Percentiles rank a stretch among this genome's conserved stretches.
phyloP scores from a whole-genome alignment of 2,888 invertebrate species.

The Philhelius pedissequus region DNA sequence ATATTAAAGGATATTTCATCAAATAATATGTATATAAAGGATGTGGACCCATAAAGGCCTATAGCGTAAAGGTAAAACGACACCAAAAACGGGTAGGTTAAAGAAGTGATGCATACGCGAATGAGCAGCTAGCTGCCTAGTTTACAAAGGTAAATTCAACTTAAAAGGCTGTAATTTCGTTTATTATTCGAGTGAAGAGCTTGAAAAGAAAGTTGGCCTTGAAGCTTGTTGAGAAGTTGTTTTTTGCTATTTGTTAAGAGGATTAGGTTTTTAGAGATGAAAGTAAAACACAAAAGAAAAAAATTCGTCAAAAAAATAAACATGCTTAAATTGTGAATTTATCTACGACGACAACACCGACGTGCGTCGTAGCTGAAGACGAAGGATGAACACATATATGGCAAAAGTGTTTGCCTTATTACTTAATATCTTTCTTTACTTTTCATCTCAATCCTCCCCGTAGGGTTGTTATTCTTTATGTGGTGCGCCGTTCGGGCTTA shows the following conservation, averaged over 20 bases:
- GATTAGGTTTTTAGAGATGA: slow-evolving; percentile 18
- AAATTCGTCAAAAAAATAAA: slow-evolving; percentile 6
- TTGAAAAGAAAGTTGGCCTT: slow-evolving; percentile 22
- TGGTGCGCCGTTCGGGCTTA: not conserved
- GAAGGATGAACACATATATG: no score
- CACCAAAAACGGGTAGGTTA: not conserved
- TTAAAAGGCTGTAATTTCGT: slow-evolving; percentile 31
- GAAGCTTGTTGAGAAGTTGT: slow-evolving; percentile 5
- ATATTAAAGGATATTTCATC: slow-evolving; percentile 14
- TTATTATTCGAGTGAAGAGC: slow-evolving; percentile 6
- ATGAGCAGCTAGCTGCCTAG: no score
- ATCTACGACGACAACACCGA: not conserved
- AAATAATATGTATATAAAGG: slow-evolving; percentile 3
- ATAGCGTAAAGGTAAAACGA: no score
- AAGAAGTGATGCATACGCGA: not conserved
- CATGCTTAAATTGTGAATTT: not conserved
- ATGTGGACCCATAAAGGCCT: not conserved
- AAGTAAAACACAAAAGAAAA: no score
- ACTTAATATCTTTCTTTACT: not conserved
- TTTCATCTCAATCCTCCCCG: slow-evolving; percentile 20
- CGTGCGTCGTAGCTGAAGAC: no score
- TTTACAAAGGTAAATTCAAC: not conserved
- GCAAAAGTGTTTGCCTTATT: not conserved
- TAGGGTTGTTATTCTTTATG: not conserved
- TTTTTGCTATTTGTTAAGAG: slow-evolving; percentile 20